Percentiles rank a stretch among this genome's conserved stretches.
Conservation (phyloP, 2,113 vertebrate genomes). For the Nycticorax nycticorax region DNA sequence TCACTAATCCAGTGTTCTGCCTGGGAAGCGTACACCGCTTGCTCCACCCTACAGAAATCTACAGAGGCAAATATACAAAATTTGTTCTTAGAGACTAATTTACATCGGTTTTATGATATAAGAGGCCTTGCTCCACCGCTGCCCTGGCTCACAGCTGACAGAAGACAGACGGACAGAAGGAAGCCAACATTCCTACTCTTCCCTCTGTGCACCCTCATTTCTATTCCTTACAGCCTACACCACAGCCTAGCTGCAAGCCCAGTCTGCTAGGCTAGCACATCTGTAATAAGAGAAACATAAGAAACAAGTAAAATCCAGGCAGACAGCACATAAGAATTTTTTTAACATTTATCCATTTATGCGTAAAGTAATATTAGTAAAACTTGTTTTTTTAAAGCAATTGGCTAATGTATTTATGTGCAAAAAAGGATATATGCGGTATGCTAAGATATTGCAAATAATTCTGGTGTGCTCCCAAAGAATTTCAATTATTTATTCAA, state of each 20-base stretch:
- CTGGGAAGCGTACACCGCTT: rapidly evolving
- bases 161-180: not conserved
- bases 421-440: not conserved
- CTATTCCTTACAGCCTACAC: not conserved
- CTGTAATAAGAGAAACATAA: not conserved
- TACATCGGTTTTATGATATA: not conserved
- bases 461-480: constrained; percentile 57
- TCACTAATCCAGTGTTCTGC: not conserved
- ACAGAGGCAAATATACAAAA: not conserved
- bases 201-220: not conserved
- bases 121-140: not conserved
- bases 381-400: not conserved
- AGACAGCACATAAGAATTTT: not conserved
- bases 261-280: not conserved
- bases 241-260: not conserved
- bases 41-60: not conserved
- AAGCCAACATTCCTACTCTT: not conserved
- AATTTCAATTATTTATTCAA: constrained; percentile 76
- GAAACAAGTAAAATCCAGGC: not conserved
- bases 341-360: not conserved
- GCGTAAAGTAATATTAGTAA: not conserved
- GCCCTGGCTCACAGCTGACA: not conserved
- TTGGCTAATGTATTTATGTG: not conserved
- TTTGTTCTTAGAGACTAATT: not conserved
- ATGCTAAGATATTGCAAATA: constrained; percentile 30